Base-by-base conservation (phyloP, 2,888 invertebrate species). In the Orchestes rusci region DNA sequence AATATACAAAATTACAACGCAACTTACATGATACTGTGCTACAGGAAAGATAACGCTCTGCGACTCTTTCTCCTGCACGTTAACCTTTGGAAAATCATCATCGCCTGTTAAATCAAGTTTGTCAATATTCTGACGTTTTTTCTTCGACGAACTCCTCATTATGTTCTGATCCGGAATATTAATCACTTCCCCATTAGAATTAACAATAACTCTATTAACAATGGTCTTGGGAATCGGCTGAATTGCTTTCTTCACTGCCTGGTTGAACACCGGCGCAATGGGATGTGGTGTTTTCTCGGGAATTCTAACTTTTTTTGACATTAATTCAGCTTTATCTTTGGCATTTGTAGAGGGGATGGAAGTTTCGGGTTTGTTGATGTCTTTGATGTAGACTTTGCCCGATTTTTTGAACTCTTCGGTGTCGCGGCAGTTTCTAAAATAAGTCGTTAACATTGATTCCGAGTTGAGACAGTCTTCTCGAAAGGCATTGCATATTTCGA, bases 391-490 rank as follows among this genome's bases (percentile, higher is more conserved):
- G 55, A 71, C 75, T 65, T 78, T 79, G 39, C 79, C 80, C 23
- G 77, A 78, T 52, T 73, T 75, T 46, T 77, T 70, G 54, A 77
- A 73, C 43, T 80, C 77, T 17, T 78, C 76, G 1, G 79, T 77
- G 54, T 73, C 73, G 46, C 75, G 65, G 39, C 76, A 65, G 20
- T 76, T 75, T 36, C 77, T 76, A 19, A 81, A 75, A 59, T 81
- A 82, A 47, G 76, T 77, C 44, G 75, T 78, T 4, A 82, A 64
- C 79, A 81, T 80, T 12, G 73, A 70, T 62, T 82, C 81, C 1
- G 82, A 79, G 53, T 73, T 77, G 15, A 75, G 71, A 53, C 80
- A 80, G 34, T 77, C 74, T 53, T 77, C 76, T 40, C 80, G 71
- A 61, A 82, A 81, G 32, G 75, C 75, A 46, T 73, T 73, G 51